Evolutionary conservation across 2,113 vertebrate species (phyloP).

Genomic region (Oriolus oriolus): DNA sequence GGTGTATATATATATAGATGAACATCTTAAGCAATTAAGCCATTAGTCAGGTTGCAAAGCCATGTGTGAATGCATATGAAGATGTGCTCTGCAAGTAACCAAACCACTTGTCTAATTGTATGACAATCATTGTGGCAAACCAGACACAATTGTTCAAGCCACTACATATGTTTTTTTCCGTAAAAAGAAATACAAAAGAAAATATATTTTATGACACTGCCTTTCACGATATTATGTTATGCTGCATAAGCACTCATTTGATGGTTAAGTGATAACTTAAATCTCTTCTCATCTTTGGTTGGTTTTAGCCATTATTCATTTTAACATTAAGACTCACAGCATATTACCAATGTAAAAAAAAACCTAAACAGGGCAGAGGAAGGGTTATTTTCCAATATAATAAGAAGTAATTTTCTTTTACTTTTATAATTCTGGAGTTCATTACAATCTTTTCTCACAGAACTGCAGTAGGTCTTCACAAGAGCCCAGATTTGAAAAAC

Average conservation of each 20-base stretch:
- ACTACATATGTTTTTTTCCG: slow-evolving; percentile 42
- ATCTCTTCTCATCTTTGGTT: not conserved
- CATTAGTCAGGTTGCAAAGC: slow-evolving; percentile 11
- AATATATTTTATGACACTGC: not conserved
- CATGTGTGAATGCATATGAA: not conserved
- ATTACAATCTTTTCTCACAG: not conserved
- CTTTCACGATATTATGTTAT: not conserved
- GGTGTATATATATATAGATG: not conserved
- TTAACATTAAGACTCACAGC: not conserved
- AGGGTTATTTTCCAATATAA: not conserved
- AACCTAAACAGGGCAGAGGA: not conserved
- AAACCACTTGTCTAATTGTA: slow-evolving; percentile 56
- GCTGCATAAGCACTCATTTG: not conserved
- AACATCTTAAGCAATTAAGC: not conserved
- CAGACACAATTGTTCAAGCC: slow-evolving; percentile 57
- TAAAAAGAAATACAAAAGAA: slow-evolving; percentile 30
- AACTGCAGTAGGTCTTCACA: not conserved
- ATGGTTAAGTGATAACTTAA: not conserved
- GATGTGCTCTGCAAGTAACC: not conserved
- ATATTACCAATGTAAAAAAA: not conserved
- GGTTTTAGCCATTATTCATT: not conserved
- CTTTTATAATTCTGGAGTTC: not conserved
- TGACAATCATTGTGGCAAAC: slow-evolving; percentile 60
- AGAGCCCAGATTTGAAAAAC: not conserved
- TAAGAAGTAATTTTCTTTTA: not conserved